Conservation (phyloP, 2,888 invertebrate species). For the Magallana nippona region DNA sequence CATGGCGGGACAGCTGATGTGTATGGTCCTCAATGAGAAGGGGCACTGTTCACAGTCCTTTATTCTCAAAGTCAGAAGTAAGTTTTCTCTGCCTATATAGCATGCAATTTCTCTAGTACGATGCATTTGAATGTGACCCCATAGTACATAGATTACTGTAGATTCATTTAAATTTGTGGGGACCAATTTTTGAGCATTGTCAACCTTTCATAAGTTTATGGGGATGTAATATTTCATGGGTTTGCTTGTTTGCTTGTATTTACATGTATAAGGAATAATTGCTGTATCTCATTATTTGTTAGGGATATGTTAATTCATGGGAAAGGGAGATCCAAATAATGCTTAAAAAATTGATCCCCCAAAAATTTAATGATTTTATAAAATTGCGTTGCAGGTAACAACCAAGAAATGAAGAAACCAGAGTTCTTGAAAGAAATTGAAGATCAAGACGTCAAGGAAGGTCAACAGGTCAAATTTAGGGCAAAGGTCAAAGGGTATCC, state of each 20-base stretch:
- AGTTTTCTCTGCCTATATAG: conserved; percentile 26
- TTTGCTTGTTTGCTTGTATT: no score
- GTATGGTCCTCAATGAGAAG: conserved; percentile 73
- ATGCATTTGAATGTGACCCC: no score
- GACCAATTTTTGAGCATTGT: no score
- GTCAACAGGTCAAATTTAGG: conserved; percentile 90
- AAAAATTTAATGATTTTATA: neutral
- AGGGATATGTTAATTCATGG: no score
- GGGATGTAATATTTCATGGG: no score
- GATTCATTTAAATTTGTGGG: no score
- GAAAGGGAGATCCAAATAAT: no score
- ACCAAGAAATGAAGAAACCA: conserved; percentile 85
- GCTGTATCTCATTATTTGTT: no score
- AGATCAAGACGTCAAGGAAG: conserved; percentile 90
- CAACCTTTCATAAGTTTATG: no score
- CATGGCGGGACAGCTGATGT: conserved; percentile 75
- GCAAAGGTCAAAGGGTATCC: conserved; percentile 94
- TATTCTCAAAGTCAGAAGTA: conserved; percentile 75
- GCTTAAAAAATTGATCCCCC: neutral
- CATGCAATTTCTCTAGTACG: no score
- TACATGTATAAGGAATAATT: no score
- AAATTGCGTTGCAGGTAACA: conserved; percentile 67
- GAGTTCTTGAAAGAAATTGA: conserved; percentile 89
- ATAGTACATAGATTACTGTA: no score
- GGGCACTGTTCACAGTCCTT: conserved; percentile 73